Evolutionary conservation across 1,140 invertebrate genomes (phyloP), one percentile per base, ranked within the genome.

Genomic region (Orius laevigatus): DNA sequence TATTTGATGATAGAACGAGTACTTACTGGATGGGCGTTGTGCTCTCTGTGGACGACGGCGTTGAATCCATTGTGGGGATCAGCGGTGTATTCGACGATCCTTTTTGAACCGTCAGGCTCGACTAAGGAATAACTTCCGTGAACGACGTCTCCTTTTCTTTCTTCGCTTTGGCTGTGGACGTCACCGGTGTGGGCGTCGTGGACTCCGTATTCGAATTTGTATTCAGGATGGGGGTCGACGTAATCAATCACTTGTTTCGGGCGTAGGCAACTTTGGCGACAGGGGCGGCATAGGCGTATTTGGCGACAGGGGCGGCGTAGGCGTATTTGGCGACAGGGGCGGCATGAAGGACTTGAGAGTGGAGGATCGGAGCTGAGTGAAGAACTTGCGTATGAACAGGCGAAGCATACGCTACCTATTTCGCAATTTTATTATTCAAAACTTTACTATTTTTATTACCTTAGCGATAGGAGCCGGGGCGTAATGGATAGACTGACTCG

Each of bases 131-230:
- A 57, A 18, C 32, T 49, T 42, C 55, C 55, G 8, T 49, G 36
- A 14, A 56, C 55, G 8, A 44, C 40, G 35, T 53, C 53, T 16
- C 53, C 53, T 12, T 55, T 51, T 3, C 55, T 42, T 35, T 46
- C 38, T 42, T 63, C 62, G 53, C 56, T 57, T 52, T 62, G 60
- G 41, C 53, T 55, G 12, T 63, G 54, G 32, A 60, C 51, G 41
- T 63, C 61, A 31, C 61, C 60, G 32, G 56, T 56, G 25, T 62
- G 55, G 3, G 51, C 51, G 41, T 63, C 60, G 45, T 60, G 57
- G n/a, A 63, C 62, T 25, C 55, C 59, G 50, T 63, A 63, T 49
- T 61, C 54, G 55, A 60, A 63, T 36, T 58, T 53, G 53, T 62
- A 62, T 12, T 45, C 44, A 9, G 55, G 55, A 49, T 56, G 51